phyloP scores from a whole-genome alignment of 2,797 vertebrate species.

The Trachurus trachurus region DNA sequence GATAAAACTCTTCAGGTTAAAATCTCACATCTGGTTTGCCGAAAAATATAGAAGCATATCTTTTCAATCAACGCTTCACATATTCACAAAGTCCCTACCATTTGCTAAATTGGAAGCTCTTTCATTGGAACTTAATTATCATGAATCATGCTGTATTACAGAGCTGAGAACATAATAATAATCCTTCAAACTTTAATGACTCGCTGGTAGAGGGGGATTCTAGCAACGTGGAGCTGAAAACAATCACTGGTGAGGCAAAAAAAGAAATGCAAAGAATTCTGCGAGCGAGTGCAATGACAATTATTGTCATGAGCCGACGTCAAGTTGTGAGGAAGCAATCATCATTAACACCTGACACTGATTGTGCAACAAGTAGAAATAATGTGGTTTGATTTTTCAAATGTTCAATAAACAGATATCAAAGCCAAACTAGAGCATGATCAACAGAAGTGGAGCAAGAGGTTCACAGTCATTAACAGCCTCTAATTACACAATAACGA shows the following conservation, averaged over 20 bases:
- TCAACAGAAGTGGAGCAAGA: background rate
- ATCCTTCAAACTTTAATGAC: slow-evolving; percentile 38
- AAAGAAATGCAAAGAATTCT: background rate
- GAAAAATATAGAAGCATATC: background rate
- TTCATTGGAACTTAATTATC: slow-evolving; percentile 46
- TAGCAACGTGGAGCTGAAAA: slow-evolving; percentile 13
- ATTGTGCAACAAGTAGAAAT: background rate
- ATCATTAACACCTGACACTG: background rate
- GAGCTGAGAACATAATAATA: slow-evolving; percentile 36
- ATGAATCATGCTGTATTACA: slow-evolving; percentile 45
- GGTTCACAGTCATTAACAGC: background rate
- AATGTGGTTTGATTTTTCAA: background rate
- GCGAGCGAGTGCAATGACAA: background rate
- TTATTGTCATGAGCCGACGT: slow-evolving; percentile 10
- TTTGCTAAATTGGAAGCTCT: slow-evolving; percentile 19
- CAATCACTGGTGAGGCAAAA: slow-evolving; percentile 3
- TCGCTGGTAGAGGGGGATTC: slow-evolving; percentile 28
- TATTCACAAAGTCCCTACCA: slow-evolving; percentile 15
- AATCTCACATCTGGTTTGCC: background rate
- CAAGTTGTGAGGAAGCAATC: background rate
- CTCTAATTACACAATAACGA: background rate
- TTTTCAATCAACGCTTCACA: slow-evolving; percentile 21
- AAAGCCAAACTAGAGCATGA: background rate
- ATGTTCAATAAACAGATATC: background rate
- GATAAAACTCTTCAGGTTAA: background rate